Percentiles rank a stretch among this genome's conserved stretches.
Evolutionary conservation across 1,140 invertebrate genomes (phyloP).

Genomic region (Ceratina australensis): DNA sequence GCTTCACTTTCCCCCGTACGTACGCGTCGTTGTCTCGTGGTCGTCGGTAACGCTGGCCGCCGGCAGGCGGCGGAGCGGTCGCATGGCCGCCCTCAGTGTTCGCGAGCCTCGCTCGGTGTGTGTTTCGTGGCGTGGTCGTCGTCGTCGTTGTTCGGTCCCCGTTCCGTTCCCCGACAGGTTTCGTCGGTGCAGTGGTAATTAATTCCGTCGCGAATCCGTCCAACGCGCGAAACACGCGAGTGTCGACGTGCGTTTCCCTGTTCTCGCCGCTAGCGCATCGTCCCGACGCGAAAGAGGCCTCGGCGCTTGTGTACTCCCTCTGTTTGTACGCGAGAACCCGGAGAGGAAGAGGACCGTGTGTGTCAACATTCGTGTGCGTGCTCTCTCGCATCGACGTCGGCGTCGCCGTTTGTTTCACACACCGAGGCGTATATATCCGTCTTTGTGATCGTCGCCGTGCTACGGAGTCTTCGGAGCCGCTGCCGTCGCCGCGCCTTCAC

Average conservation of each 20-base stretch:
- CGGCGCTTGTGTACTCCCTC: slow-evolving; percentile 20
- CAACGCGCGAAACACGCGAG: slow-evolving; percentile 26
- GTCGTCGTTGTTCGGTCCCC: slow-evolving; percentile 7
- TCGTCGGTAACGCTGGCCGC: slow-evolving; percentile 9
- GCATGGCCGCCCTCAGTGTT: slow-evolving; percentile 77
- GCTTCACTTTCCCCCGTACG: slow-evolving; percentile 31
- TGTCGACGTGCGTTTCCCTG: neutral
- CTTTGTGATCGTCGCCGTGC: neutral
- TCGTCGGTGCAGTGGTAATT: slow-evolving; percentile 45
- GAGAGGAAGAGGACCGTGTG: slow-evolving; percentile 44
- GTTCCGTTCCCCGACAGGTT: slow-evolving; percentile 42
- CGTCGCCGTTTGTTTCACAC: slow-evolving; percentile 6
- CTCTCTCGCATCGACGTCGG: slow-evolving; percentile 33
- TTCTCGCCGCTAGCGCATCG: neutral
- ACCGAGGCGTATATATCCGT: neutral
- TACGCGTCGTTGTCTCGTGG: slow-evolving; percentile 44
- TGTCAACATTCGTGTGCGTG: slow-evolving; percentile 54
- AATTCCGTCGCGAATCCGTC: slow-evolving; percentile 68
- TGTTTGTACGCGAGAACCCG: slow-evolving; percentile 29
- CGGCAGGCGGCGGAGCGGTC: slow-evolving; percentile 66
- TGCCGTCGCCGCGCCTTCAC: slow-evolving; percentile 5
- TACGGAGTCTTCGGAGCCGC: slow-evolving; percentile 14
- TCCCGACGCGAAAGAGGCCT: slow-evolving; percentile 20
- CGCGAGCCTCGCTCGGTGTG: slow-evolving; percentile 74
- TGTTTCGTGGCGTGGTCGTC: slow-evolving; percentile 62